Conservation (phyloP, 2,888 invertebrate species). For the Eugnorisma glareosa region DNA sequence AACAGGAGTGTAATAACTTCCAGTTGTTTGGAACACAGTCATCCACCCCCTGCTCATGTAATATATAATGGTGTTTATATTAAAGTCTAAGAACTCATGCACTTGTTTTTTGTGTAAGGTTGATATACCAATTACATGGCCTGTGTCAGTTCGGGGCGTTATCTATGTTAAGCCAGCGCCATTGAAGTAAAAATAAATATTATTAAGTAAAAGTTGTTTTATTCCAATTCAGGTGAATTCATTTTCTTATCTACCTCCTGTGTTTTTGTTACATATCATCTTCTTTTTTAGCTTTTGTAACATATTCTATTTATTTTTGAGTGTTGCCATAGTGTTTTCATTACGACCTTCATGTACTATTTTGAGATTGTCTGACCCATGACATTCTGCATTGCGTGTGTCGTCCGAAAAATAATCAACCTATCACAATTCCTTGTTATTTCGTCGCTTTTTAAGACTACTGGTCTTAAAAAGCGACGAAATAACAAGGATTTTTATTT, state of each 20-base stretch:
- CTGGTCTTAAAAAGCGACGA: no score
- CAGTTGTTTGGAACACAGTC: background rate
- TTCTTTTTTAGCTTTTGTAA: background rate
- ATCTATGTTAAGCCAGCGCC: background rate
- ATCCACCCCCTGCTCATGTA: slow-evolving; percentile 11
- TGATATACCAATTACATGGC: background rate
- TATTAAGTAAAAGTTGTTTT: background rate
- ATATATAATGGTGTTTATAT: slow-evolving; percentile 23
- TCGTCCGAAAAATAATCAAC: background rate
- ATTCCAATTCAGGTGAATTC: background rate
- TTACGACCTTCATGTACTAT: background rate
- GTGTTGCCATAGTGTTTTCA: background rate
- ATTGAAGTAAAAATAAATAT: background rate
- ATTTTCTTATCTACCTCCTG: background rate
- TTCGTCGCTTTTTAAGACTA: background rate
- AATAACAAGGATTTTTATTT: no score
- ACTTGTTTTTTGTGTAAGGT: background rate
- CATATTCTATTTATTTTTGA: background rate
- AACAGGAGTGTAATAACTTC: background rate
- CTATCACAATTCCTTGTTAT: background rate
- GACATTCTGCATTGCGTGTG: background rate
- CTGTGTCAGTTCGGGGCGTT: background rate
- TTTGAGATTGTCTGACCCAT: background rate
- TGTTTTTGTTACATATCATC: background rate
- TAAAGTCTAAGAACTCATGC: slow-evolving; percentile 8